Conservation (phyloP, 2,113 vertebrate genomes). For the Macrotis lagotis region DNA sequence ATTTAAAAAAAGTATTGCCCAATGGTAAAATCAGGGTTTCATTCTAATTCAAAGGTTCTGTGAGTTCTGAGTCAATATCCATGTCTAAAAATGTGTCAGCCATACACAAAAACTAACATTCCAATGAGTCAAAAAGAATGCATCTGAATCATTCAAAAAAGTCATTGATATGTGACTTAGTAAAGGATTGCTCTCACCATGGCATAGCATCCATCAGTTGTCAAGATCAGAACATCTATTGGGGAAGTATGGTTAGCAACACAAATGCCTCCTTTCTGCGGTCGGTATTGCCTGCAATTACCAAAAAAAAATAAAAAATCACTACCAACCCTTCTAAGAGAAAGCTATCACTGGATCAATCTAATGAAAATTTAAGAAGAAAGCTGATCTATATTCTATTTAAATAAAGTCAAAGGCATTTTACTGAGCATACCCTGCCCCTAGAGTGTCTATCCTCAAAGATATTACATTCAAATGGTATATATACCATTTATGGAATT, state of each 20-base stretch:
- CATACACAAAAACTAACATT: constrained; percentile 6
- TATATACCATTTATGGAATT: neutral
- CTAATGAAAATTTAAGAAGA: neutral
- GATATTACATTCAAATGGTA: neutral
- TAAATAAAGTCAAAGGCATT: neutral
- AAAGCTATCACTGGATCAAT: neutral
- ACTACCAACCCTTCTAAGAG: neutral
- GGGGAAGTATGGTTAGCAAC: constrained; percentile 98
- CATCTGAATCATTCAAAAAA: neutral
- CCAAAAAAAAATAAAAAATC: neutral
- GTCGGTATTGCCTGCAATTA: constrained; percentile 90
- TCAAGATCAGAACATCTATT: constrained; percentile 94
- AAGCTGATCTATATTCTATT: neutral
- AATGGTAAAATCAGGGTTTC: neutral
- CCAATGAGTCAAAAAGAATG: constrained; percentile 23
- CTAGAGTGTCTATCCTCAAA: neutral
- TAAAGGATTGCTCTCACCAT: constrained; percentile 87
- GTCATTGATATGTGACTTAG: neutral
- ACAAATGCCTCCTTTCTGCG: constrained; percentile 96
- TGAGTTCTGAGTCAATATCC: neutral
- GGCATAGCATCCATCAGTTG: constrained; percentile 96
- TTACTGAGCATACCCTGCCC: neutral
- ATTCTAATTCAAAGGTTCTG: neutral
- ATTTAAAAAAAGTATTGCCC: neutral
- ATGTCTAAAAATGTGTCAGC: neutral